Evolutionary conservation across 2,113 vertebrate genomes (phyloP).

Genomic region (Plecotus auritus): DNA sequence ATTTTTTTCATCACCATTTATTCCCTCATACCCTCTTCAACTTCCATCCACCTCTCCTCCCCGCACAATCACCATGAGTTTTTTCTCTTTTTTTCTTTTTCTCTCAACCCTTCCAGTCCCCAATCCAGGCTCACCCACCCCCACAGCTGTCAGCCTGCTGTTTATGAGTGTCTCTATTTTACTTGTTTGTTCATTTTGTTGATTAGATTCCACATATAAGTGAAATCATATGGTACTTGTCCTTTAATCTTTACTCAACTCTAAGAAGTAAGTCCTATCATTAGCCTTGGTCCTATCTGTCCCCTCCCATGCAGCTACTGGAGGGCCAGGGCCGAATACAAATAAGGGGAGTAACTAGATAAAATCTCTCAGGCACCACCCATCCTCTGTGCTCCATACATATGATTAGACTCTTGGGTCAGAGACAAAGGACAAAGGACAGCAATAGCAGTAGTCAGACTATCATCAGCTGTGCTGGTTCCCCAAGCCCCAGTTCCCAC

Average conservation of each 20-base stretch:
- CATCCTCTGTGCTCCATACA: neutral
- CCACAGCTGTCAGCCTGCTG: no score
- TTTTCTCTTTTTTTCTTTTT: no score
- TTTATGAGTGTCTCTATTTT: no score
- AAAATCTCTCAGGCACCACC: neutral
- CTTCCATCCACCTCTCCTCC: no score
- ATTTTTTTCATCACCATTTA: no score
- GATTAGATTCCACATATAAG: no score
- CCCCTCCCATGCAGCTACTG: neutral
- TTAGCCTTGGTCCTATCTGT: neutral
- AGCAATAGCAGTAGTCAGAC: neutral
- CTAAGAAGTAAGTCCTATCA: neutral
- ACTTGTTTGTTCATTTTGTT: no score
- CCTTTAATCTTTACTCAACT: neutral
- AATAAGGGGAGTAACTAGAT: neutral
- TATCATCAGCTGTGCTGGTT: neutral
- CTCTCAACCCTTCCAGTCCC: no score
- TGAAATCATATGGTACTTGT: neutral
- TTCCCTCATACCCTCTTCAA: no score
- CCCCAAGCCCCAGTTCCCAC: neutral
- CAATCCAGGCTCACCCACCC: no score
- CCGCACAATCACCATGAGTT: no score
- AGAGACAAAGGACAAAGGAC: slow-evolving; percentile 10
- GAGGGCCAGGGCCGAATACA: neutral
- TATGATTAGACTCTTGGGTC: neutral